Percentiles rank a stretch among this genome's conserved stretches.
Evolutionary conservation across 2,113 vertebrate genomes (phyloP).

Genomic region (Upupa epops): DNA sequence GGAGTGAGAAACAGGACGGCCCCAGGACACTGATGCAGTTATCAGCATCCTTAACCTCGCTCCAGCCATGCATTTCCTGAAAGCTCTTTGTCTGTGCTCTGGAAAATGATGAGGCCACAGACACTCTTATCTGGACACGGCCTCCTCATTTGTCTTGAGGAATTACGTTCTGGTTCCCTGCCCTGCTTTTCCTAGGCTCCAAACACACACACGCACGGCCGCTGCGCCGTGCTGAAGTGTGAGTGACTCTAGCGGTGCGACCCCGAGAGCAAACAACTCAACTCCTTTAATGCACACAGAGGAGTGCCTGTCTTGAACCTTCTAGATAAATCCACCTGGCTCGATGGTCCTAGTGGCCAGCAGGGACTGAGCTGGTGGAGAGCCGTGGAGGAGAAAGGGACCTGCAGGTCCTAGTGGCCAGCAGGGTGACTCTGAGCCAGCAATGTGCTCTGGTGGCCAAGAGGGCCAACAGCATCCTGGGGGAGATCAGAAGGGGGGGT

Average conservation of each 20-base stretch:
- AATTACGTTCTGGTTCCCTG: constrained; percentile 1
- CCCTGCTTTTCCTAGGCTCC: neutral
- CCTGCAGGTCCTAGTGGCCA: no score
- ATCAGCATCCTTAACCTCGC: neutral
- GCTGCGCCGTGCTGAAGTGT: neutral
- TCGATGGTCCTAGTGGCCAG: no score
- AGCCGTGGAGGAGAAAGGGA: no score
- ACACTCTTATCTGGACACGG: neutral
- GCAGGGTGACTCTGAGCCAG: no score
- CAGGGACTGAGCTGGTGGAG: no score
- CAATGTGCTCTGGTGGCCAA: no score
- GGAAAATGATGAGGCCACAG: neutral
- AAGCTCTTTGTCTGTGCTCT: neutral
- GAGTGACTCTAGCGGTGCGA: neutral
- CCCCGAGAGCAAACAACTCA: neutral
- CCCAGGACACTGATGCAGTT: neutral
- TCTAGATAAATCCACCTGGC: neutral
- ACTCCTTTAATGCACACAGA: neutral
- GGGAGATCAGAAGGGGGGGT: no score
- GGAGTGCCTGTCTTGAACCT: neutral
- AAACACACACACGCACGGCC: neutral
- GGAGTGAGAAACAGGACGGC: neutral
- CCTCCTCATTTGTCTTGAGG: neutral
- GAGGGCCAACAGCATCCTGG: no score
- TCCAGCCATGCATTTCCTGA: neutral